A percentile compares a stretch with the other conserved stretches of the same genome.
These are phyloP conservation scores for Scaeva pyrastri DNA, from an alignment of 2,888 invertebrate genomes.

Conservation along the genomic window DNA sequence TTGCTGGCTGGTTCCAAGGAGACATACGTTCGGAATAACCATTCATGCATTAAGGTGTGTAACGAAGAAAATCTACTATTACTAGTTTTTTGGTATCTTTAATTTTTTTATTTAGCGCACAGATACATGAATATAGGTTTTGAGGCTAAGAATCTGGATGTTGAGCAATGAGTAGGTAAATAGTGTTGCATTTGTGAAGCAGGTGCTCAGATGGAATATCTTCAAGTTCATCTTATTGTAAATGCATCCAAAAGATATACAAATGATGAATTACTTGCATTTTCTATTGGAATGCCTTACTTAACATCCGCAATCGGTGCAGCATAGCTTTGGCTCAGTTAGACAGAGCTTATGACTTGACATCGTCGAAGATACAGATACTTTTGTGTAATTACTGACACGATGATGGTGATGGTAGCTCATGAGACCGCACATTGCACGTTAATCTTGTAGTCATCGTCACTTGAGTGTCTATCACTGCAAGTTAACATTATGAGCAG, in stretches of 20 bases:
- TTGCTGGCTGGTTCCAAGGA: conserved; percentile 67
- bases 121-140: conserved; percentile 37
- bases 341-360: conserved; percentile 36
- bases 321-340: background rate
- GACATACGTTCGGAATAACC: conserved; percentile 75
- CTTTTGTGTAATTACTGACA: conserved; percentile 35
- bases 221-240: conserved; percentile 61
- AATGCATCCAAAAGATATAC: background rate
- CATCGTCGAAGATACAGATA: conserved; percentile 57
- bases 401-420: background rate
- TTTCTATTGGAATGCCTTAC: conserved; percentile 59
- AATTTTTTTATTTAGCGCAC: conserved; percentile 19
- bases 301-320: conserved; percentile 62
- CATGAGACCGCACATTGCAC: conserved; percentile 20
- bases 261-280: conserved; percentile 54
- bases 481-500: conserved; percentile 26
- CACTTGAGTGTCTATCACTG: conserved; percentile 3
- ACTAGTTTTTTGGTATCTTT: conserved; percentile 55
- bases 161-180: conserved; percentile 44
- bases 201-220: conserved; percentile 5
- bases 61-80: conserved; percentile 60
- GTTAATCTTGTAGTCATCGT: conserved; percentile 50
- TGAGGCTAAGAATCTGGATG: conserved; percentile 37
- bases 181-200: background rate
- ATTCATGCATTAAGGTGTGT: conserved; percentile 76